These are phyloP conservation scores for Halictus quadricinctus DNA, from an alignment of 2,888 invertebrate species.

Conservation along the genomic window DNA sequence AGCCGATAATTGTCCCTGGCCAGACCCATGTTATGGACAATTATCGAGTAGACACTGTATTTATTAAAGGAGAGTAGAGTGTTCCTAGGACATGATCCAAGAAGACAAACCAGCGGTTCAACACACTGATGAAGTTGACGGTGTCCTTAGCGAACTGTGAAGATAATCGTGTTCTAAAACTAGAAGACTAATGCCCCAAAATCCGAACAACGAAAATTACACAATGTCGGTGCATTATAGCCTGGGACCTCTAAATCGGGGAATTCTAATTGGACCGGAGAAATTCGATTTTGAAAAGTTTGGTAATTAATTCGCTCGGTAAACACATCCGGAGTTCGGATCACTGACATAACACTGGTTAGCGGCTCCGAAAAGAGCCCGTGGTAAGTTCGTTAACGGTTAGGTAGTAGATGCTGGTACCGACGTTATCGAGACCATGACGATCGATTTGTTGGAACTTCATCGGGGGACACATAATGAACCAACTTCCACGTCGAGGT, in stretches of 20 bases:
- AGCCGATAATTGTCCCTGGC: too few relatives aligned
- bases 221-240: neutral
- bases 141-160: neutral
- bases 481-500: neutral
- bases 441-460: constrained; percentile 4
- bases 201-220: neutral
- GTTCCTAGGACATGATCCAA: neutral
- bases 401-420: neutral
- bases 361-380: neutral
- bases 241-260: neutral
- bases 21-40: too few relatives aligned
- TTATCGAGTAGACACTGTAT: neutral
- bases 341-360: neutral
- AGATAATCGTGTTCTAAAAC: neutral
- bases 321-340: neutral
- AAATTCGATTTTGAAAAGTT: neutral
- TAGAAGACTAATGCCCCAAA: neutral
- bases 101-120: neutral
- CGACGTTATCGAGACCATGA: neutral
- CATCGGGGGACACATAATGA: neutral
- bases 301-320: neutral
- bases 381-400: neutral
- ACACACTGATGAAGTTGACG: neutral
- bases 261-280: neutral
- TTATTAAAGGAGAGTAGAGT: neutral